phyloP scores from a whole-genome alignment of 1,140 invertebrate species.

The Drosophila repleta region DNA sequence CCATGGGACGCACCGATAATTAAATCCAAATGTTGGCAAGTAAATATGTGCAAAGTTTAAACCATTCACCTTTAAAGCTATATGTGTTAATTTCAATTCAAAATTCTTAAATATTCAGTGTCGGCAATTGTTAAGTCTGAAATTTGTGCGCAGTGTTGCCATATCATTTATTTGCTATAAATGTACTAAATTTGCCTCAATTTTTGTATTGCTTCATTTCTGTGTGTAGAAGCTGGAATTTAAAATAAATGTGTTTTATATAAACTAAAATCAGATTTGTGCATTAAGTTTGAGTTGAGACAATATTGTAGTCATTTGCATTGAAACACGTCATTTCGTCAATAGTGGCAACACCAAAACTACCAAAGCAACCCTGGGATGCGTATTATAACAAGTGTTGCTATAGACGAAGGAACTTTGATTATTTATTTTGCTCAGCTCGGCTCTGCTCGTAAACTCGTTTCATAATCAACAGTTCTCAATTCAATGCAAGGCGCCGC shows the following conservation, averaged over 20 bases:
- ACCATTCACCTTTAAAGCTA: no score
- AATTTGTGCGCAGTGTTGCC: not conserved
- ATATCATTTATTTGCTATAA: not conserved
- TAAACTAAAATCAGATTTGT: not conserved
- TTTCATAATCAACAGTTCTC: constrained; percentile 73
- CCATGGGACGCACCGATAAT: constrained; percentile 21
- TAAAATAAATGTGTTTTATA: no score
- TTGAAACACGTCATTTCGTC: constrained; percentile 56
- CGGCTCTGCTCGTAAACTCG: constrained; percentile 44
- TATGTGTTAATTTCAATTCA: no score
- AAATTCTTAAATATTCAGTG: no score
- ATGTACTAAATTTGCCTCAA: constrained; percentile 2
- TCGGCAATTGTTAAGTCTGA: no score
- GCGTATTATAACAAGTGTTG: constrained; percentile 49
- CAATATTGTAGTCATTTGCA: not conserved
- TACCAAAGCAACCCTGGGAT: constrained; percentile 59
- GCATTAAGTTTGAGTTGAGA: not conserved
- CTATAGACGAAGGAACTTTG: constrained; percentile 47
- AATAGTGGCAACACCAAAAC: constrained; percentile 47
- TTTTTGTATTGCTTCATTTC: not conserved
- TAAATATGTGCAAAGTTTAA: no score
- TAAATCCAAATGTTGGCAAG: no score
- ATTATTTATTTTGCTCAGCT: constrained; percentile 49
- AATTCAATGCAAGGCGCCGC: constrained; percentile 28
- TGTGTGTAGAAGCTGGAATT: not conserved